Evolutionary conservation across 2,888 invertebrate genomes (phyloP).

Genomic region (Ectropis crepuscularia): DNA sequence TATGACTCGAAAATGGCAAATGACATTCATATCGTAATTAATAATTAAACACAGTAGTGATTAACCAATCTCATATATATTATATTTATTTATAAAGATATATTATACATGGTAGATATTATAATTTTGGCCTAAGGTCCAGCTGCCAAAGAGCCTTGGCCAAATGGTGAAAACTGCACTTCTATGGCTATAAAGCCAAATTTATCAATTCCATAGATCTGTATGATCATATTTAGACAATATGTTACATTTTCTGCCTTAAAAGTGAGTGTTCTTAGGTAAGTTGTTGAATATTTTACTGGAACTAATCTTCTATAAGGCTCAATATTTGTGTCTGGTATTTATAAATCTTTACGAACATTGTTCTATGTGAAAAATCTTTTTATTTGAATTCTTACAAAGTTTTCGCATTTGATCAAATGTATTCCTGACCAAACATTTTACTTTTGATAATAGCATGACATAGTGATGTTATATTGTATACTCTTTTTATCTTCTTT

Average conservation of each 20-base stretch:
- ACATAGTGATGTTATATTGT: conserved; percentile 23
- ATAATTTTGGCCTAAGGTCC: conserved; percentile 1
- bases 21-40: too few relatives aligned
- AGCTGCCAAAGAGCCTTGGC: conserved; percentile 4
- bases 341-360: not conserved
- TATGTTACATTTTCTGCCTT: conserved; percentile 16
- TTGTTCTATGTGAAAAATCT: not conserved
- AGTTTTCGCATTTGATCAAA: not conserved
- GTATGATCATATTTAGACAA: conserved; percentile 11
- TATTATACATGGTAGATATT: not conserved
- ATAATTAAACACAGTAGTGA: not conserved
- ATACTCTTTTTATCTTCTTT: conserved; percentile 44
- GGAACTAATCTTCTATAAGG: conserved; percentile 15
- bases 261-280: conserved; percentile 9
- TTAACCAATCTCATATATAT: conserved; percentile 6
- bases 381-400: conserved; percentile 4
- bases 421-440: conserved; percentile 9
- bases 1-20: too few relatives aligned
- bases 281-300: conserved; percentile 26
- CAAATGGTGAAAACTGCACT: not conserved
- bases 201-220: not conserved
- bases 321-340: conserved; percentile 31
- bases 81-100: not conserved
- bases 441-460: conserved; percentile 8
- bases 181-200: not conserved